A percentile compares a stretch with the other conserved stretches of the same genome.
Evolutionary conservation across 2,113 vertebrate species (phyloP).

Genomic region (Motacilla tschutschensis): DNA sequence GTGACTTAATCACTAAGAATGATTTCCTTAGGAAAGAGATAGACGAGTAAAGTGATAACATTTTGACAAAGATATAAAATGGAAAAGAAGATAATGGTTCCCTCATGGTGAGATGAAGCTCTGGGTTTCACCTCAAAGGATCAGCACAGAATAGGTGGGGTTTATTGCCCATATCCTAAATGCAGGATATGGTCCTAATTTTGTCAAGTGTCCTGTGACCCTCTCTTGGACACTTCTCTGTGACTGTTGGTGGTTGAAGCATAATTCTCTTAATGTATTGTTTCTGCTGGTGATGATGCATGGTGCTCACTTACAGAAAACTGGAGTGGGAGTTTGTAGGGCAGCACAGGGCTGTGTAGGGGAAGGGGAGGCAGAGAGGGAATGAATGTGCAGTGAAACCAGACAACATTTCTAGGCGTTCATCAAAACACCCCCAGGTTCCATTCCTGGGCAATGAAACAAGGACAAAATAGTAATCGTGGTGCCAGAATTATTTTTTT

Average conservation of each 20-base stretch:
- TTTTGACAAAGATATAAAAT: not conserved
- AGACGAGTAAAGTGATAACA: not conserved
- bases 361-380: not conserved
- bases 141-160: not conserved
- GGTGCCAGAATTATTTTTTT: not conserved
- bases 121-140: not conserved
- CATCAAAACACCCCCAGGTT: not conserved
- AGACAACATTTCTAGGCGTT: not conserved
- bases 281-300: not conserved
- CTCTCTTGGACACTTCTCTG: not conserved
- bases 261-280: not conserved
- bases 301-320: not conserved
- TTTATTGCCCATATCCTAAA: not conserved
- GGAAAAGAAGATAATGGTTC: not conserved
- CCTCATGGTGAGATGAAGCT: not conserved
- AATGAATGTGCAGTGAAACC: not conserved
- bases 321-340: not conserved
- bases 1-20: too few relatives aligned
- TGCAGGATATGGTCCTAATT: not conserved
- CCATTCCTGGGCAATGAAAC: slow-evolving; percentile 7
- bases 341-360: not conserved
- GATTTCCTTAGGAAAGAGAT: not conserved
- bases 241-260: not conserved
- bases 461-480: not conserved
- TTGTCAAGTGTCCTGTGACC: not conserved